These are phyloP conservation scores for Crocodylus rhombifer DNA, from an alignment of 2,797 vertebrate genomes.

Conservation along the genomic window DNA sequence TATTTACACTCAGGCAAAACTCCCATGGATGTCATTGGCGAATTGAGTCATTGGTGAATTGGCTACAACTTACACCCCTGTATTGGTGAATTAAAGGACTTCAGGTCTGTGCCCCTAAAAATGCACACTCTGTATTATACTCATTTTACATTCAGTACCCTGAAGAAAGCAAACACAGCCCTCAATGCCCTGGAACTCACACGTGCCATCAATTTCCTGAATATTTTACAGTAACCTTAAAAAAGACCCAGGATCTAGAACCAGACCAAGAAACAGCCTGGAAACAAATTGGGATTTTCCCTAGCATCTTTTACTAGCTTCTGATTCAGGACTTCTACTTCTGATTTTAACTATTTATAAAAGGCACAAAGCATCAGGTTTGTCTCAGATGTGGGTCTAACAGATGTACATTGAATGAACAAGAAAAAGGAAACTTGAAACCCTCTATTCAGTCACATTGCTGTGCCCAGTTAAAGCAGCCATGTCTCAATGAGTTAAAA, in stretches of 20 bases:
- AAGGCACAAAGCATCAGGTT: neutral
- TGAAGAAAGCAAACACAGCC: neutral
- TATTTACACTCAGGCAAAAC: neutral
- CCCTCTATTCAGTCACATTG: neutral
- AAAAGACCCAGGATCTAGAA: neutral
- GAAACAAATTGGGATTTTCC: neutral
- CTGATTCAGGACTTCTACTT: neutral
- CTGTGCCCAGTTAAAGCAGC: neutral
- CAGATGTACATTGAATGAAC: neutral
- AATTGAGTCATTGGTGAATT: too few relatives aligned
- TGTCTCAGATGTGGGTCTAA: neutral
- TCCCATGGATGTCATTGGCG: neutral
- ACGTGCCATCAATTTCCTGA: neutral
- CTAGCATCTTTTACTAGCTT: neutral
- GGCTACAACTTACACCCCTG: too few relatives aligned
- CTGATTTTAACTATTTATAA: neutral
- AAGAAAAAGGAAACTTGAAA: neutral
- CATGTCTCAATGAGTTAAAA: neutral
- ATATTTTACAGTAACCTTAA: neutral
- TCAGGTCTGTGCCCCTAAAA: neutral
- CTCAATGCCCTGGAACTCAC: neutral
- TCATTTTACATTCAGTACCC: neutral
- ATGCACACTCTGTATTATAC: neutral
- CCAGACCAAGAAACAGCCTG: neutral
- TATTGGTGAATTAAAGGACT: neutral